Base-by-base conservation (phyloP, 1,140 invertebrate genomes). In the Acromyrmex echinatior region DNA sequence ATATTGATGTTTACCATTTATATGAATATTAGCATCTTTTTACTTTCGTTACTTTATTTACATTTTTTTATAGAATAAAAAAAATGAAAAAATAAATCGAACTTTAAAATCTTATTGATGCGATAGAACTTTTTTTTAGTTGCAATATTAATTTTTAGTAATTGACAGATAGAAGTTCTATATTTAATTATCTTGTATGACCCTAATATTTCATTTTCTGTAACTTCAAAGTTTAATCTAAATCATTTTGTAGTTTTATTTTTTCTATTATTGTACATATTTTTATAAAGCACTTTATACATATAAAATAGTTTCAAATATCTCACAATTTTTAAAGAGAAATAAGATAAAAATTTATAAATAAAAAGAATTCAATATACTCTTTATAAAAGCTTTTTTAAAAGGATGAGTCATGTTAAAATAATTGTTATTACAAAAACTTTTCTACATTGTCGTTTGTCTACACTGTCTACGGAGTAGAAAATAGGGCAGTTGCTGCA, bases 191-290 rank as follows among this genome's bases (percentile, higher is more conserved):
- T 58, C 1, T 18, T 58, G 2, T 63, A 7, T 7, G 1, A 39
- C 35, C 35, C 25, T 5, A 76, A 53, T 53, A 71, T 51, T 5
- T 39, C 35, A 7, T 35, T 14, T 74, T 76, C 21, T 45, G 35
- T 62, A 76, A 62, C 62, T 78, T 5, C 28, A 73, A 56, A 60
- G 10, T 60, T 60, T 60, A 60, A 60, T 25, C 21, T 60, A 21
- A 60, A 60, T 60, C 3, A 60, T 60, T 60, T 60, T 28, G 25
- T 6, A 63, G 28, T 63, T 63, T 25, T 25, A 60, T 28, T 58
- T 10, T 58, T 58, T 58, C 3, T 58, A 21, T 21, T 58, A 58
- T 21, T 21, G 9, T 25, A 45, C 39, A 12, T 10, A 45, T 45
- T 45, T 10, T 12, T 6, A 63, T 5, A 1, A 63, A 28, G n/a